These are phyloP conservation scores for Dryobota labecula DNA, from an alignment of 2,888 invertebrate genomes.

Conservation along the genomic window DNA sequence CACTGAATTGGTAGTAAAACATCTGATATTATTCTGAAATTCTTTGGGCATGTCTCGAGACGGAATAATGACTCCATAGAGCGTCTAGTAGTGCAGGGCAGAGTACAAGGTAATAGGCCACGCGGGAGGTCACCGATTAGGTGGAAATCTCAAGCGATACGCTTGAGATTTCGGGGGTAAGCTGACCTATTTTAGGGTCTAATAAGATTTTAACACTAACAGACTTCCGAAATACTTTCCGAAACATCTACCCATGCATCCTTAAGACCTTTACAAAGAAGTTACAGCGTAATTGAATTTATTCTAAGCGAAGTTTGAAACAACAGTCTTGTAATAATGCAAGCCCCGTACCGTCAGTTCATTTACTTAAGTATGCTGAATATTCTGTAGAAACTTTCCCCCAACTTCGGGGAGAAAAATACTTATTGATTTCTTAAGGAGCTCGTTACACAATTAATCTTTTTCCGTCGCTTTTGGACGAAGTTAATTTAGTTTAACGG, in stretches of 20 bases:
- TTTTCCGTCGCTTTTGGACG: conserved; percentile 45
- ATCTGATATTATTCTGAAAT: too few species aligned
- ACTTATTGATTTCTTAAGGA: conserved; percentile 69
- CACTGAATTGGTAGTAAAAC: too few species aligned
- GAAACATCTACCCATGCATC: conserved; percentile 28
- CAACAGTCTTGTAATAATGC: conserved; percentile 56
- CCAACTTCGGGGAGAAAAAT: conserved; percentile 60
- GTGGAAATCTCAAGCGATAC: too few species aligned
- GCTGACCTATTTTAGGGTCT: neutral
- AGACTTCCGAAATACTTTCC: conserved; percentile 11
- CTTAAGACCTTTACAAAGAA: conserved; percentile 28
- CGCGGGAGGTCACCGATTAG: too few species aligned
- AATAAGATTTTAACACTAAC: conserved; percentile 22
- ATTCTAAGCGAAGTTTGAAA: conserved; percentile 43
- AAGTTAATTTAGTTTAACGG: conserved; percentile 57
- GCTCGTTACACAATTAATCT: conserved; percentile 59
- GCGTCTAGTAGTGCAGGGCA: too few species aligned
- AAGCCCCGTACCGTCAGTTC: conserved; percentile 58
- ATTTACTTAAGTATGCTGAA: conserved; percentile 70
- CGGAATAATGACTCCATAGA: too few species aligned
- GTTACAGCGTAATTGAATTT: conserved; percentile 58
- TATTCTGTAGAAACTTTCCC: conserved; percentile 55
- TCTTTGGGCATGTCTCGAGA: too few species aligned
- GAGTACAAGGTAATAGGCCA: too few species aligned
- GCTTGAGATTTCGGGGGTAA: neutral